Evolutionary conservation across 2,113 vertebrate genomes (phyloP).

Genomic region (Melanerpes formicivorus): DNA sequence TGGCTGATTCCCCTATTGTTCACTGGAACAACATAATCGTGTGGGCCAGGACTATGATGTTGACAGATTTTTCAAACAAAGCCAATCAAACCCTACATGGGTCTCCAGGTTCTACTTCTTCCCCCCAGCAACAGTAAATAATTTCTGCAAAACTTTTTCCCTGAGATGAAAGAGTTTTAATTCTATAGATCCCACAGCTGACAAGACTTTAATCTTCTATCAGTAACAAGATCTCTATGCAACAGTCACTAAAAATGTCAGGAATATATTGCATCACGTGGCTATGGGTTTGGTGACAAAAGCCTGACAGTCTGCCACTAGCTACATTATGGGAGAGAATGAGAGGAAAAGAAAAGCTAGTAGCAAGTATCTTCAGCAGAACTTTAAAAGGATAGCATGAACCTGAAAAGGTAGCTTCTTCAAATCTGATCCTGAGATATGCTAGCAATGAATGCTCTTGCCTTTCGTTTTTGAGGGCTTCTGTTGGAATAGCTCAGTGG

Average conservation of each 20-base stretch:
- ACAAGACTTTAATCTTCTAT: not conserved
- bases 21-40: not conserved
- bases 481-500: not conserved
- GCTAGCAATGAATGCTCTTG: not conserved
- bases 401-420: not conserved
- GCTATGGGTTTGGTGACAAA: not conserved
- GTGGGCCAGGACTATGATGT: not conserved
- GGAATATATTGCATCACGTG: not conserved
- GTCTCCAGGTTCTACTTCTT: not conserved
- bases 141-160: not conserved
- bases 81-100: not conserved
- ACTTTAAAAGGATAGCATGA: not conserved
- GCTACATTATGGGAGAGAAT: not conserved
- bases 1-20: not conserved
- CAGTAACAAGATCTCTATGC: not conserved
- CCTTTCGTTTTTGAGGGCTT: not conserved
- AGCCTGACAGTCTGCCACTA: not conserved
- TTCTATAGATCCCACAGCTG: not conserved
- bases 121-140: not conserved
- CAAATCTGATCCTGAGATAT: not conserved
- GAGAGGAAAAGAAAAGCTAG: not conserved
- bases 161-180: not conserved
- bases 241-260: not conserved
- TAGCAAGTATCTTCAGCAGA: not conserved
- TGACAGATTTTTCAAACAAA: slow-evolving; percentile 6